Evolutionary conservation across 2,888 invertebrate genomes (phyloP), one percentile per base, ranked within the genome.

Genomic region (Ferrisia virgata): DNA sequence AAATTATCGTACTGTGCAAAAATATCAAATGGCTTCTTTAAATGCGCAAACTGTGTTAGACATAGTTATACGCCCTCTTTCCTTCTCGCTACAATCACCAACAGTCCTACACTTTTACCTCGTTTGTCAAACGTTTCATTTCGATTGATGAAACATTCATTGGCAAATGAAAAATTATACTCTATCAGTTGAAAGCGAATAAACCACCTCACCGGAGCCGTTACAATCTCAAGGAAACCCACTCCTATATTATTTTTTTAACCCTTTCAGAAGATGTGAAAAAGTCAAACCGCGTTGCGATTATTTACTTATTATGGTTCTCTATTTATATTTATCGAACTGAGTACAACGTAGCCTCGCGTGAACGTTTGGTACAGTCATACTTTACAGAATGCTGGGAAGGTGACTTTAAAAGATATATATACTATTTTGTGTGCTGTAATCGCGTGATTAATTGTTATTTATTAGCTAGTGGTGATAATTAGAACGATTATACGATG

Each of bases 101-200:
- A 72, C 72, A 72, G n/a, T 33, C 72, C 33, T 72, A 72, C 72
- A 72, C 33, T 33, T 72, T 72, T 72, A 72, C 72, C 72, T 72
- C 72, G 72, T 72, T 72, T 72, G 72, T 72, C 72, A 72, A 72
- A 72, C 72, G 36, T 5, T n/a, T n/a, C 0, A n/a, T 72, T 33
- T 28, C 33, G n/a, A 15, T 33, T 33, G 72, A 72, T 72, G 72
- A 36, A 36, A 25, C n/a, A 18, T 72, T n/a, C 64, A 28, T 13
- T n/a, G 1, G 0, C 69, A 8, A 11, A 72, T 72, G 72, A 72
- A 72, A 72, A 72, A 72, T 72, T 72, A 64, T 64, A 9, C 13
- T 18, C 8, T 1, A 25, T 31, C 33, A n/a, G 33, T 36, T 64
- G 28, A 22, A 72, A 72, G 33, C 72, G 33, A 72, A 72, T 72